Percentiles rank a stretch among this genome's conserved stretches.
phyloP scores from a whole-genome alignment of 2,113 vertebrate genomes.

The Myocastor coypus region DNA sequence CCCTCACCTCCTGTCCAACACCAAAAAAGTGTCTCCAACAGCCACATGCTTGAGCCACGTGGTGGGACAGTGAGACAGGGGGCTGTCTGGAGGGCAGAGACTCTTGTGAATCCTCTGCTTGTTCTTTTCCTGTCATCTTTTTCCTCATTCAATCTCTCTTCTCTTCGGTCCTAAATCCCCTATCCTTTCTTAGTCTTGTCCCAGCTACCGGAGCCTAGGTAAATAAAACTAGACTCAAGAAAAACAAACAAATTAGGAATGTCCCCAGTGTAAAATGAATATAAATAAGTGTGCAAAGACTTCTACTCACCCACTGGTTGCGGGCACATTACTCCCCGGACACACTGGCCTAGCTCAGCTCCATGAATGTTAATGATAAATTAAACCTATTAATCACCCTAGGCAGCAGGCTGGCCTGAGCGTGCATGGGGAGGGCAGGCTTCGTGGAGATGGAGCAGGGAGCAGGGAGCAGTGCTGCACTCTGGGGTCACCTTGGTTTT shows the following conservation, averaged over 20 bases:
- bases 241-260: conserved; percentile 66
- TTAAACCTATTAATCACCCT: conserved; percentile 78
- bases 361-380: conserved; percentile 55
- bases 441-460: not conserved
- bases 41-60: not conserved
- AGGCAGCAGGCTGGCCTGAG: not conserved
- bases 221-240: conserved; percentile 45
- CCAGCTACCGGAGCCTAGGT: not conserved
- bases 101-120: not conserved
- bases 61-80: not conserved
- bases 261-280: conserved; percentile 63
- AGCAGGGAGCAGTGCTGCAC: not conserved
- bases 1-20: not conserved
- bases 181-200: not conserved
- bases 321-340: not conserved
- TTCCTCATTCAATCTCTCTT: not conserved
- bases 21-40: not conserved
- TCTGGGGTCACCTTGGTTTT: not conserved
- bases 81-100: too few species aligned
- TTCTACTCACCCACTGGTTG: conserved; percentile 1
- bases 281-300: conserved; percentile 43
- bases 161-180: not conserved
- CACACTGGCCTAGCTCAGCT: not conserved
- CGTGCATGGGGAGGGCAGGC: accelerated
- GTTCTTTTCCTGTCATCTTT: not conserved